Evolutionary conservation across 2,797 vertebrate species (phyloP), one percentile per base, ranked within the genome.

Genomic region (Acipenser transmontanus): DNA sequence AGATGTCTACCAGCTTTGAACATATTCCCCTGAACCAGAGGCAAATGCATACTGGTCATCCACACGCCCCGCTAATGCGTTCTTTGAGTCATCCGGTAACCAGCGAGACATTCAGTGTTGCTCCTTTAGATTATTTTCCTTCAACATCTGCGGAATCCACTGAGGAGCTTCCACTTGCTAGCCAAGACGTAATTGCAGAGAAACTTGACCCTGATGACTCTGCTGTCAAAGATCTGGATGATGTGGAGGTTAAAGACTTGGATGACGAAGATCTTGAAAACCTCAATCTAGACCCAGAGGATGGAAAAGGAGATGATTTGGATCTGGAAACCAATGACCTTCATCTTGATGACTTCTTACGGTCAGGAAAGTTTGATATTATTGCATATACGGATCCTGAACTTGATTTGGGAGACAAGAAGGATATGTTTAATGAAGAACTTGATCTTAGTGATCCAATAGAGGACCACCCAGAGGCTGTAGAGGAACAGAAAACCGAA

Each of bases 301-400:
- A 98, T 80, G 93, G 94, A 17, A 99, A 99, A 82, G 90, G 87
- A 59, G 90, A 89, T 73, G 97, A 99, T 66, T 72, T 99, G 20
- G 97, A 99, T 77, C 85, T 99, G 65, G 97, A 99, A 86, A 93
- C 97, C 0, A 98, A 98, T 63, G 97, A 99, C 75, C 85, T 97
- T 70, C 96, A 99, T 72, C 90, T 99, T 48, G 97, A 99, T 74
- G 95, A 99, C 79, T 96, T 99, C 66, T 77, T 99, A 47, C 92
- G 88, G 71, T 95, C 96, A 6, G 97, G 95, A 2, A 95, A 99
- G 72, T 99, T 99, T 83, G 97, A 99, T 81, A 94, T 99, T 47
- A 98, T 99, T 74, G 97, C 97, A 0, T 99, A 99, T 69, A 98
- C 97, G 11, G 96, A 99, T 73, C 95, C 97, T 49, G 97, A 98